These are phyloP conservation scores for Biston stratarius DNA, from an alignment of 2,888 invertebrate species.

Conservation along the genomic window DNA sequence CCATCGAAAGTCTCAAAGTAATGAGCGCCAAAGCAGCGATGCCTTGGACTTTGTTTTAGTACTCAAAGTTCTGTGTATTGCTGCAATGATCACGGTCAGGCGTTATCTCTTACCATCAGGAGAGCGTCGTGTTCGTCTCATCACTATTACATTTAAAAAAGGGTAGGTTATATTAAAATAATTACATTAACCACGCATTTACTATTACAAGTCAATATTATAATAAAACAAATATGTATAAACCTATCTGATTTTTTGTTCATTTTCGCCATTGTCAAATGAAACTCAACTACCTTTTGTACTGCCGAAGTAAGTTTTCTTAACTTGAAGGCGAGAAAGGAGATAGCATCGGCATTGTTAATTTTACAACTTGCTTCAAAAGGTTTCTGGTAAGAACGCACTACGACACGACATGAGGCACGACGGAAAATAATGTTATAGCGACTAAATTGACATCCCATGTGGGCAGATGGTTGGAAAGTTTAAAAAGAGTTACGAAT, in stretches of 20 bases:
- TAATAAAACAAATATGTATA: background rate
- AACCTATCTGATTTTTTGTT: background rate
- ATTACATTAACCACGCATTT: too few species aligned
- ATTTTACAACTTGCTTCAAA: conserved; percentile 26
- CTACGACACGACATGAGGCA: background rate
- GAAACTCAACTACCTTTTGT: conserved; percentile 19
- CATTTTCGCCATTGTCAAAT: conserved; percentile 12
- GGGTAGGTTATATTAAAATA: too few species aligned
- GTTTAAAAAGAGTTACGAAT: too few species aligned
- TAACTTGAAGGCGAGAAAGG: conserved; percentile 25
- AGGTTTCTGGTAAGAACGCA: conserved; percentile 7
- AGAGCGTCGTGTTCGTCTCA: too few species aligned
- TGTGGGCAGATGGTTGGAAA: too few species aligned
- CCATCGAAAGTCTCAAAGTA: too few species aligned
- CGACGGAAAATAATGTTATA: background rate
- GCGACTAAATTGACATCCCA: background rate
- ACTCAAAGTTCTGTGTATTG: too few species aligned
- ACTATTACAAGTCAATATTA: background rate
- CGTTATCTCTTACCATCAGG: too few species aligned
- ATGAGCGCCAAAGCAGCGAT: too few species aligned
- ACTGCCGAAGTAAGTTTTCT: conserved; percentile 17
- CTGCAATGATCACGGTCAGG: too few species aligned
- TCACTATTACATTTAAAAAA: too few species aligned
- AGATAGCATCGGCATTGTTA: conserved; percentile 35
- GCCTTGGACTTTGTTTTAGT: too few species aligned